Evolutionary conservation across 2,113 vertebrate species (phyloP).

Genomic region (Psephotus haematonotus): DNA sequence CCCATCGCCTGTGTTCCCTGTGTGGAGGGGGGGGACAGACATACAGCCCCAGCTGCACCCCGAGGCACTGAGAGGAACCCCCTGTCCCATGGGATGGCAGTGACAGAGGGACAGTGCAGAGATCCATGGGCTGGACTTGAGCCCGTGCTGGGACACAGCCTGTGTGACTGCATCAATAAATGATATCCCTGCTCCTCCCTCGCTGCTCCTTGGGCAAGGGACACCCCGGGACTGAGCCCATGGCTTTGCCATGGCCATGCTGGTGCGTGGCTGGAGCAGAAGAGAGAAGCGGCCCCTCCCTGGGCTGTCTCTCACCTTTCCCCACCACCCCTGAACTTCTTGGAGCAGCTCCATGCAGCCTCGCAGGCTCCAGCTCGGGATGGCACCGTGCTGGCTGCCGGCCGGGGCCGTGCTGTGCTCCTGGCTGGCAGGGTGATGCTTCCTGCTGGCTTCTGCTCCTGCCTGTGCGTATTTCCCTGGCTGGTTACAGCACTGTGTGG

Average conservation of each 20-base stretch:
- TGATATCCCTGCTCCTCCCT: neutral
- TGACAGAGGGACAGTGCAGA: neutral
- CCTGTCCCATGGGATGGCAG: neutral
- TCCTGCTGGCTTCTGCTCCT: neutral
- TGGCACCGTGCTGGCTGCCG: neutral
- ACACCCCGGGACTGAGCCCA: rapidly evolving
- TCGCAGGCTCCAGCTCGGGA: rapidly evolving
- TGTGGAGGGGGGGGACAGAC: neutral
- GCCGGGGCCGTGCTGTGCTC: neutral
- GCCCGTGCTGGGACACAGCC: neutral
- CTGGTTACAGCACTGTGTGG: rapidly evolving
- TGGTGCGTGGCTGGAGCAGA: neutral
- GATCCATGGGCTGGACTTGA: rapidly evolving
- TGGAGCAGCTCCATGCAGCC: neutral
- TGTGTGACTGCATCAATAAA: neutral
- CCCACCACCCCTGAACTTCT: neutral
- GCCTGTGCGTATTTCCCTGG: neutral
- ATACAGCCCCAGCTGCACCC: neutral
- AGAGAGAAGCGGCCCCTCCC: rapidly evolving
- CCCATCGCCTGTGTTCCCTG: neutral
- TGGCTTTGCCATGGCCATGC: neutral
- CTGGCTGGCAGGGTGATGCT: neutral
- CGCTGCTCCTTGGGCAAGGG: neutral
- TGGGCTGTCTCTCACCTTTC: neutral
- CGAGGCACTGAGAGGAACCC: rapidly evolving